Percentiles rank a stretch among this genome's conserved stretches.
Evolutionary conservation across 1,140 invertebrate species (phyloP).

Genomic region (Sminthurides bifidus): DNA sequence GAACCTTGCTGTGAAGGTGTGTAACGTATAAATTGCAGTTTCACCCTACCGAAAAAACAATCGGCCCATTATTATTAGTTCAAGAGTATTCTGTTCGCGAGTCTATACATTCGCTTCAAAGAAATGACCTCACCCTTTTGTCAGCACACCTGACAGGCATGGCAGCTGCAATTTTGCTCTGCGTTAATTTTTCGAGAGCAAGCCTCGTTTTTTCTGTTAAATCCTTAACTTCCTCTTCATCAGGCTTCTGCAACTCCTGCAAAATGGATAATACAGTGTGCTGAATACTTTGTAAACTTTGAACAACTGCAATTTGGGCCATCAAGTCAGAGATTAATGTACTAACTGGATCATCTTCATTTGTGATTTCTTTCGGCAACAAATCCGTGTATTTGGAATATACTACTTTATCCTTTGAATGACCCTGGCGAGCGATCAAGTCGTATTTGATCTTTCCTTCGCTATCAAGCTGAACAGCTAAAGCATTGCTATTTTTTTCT

Average conservation of each 20-base stretch:
- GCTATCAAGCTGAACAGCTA: constrained; percentile 87
- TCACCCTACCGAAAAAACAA: constrained; percentile 46
- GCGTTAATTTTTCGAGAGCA: constrained; percentile 75
- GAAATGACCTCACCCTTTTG: constrained; percentile 46
- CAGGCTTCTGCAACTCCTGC: constrained; percentile 61
- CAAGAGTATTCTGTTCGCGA: neutral
- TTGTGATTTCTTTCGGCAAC: constrained; percentile 80
- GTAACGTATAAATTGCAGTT: constrained; percentile 92
- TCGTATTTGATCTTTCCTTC: constrained; percentile 95
- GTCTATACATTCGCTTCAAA: constrained; percentile 37
- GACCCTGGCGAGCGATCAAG: constrained; percentile 84
- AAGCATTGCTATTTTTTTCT: constrained; percentile 70
- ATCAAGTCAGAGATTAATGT: neutral
- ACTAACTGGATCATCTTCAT: constrained; percentile 69
- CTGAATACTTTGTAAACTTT: neutral
- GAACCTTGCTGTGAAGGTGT: constrained; percentile 94
- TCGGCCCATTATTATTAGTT: constrained; percentile 3
- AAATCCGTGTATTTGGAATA: constrained; percentile 92
- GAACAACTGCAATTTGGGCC: neutral
- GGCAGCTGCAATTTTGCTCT: constrained; percentile 81
- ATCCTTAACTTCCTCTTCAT: constrained; percentile 71
- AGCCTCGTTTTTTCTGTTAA: constrained; percentile 71
- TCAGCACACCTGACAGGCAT: constrained; percentile 86
- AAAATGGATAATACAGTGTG: neutral
- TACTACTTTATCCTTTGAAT: constrained; percentile 92